Base-by-base conservation (phyloP, 2,888 invertebrate species). In the Lamproptera curius region DNA sequence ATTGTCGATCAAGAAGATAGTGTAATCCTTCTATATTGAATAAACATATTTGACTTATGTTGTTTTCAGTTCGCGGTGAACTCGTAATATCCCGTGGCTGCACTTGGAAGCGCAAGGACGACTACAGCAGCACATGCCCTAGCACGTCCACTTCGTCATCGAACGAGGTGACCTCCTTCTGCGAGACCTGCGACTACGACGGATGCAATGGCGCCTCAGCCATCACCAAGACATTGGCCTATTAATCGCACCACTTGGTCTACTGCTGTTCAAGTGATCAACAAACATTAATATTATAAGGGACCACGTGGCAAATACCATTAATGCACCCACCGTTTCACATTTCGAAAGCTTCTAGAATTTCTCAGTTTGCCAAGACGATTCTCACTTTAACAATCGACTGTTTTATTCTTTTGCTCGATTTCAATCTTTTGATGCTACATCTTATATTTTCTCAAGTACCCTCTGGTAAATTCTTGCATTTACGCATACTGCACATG, bases 181-280 rank as follows among this genome's bases (percentile, higher is more conserved):
- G 93, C 59, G 90, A 90, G 65, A 92, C 91, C 46, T 93, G 93
- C 67, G 91, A 91, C 47, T 88, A 88, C 20, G 92, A 93, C 56
- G 90, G 90, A 1, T 93, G 93, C 79, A 93, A 93, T 62, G 83
- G 89, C 1, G 90, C 90, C 1, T 69, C 83, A 1, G 70, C 85
- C 9, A 61, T 89, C 37, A 80, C 80, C 55, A 83, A 76, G 46
- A 84, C 88, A 10, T 47, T 84, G 16, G 80, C 89, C 59, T 89
- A 15, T 59, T 88, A 23, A 52, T 79, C 13, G 83, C 84, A 2
- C 84, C 88, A 2, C 59, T 87, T 2, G 71, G 70, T 15, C 59
- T 85, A 17, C 56, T 86, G 2, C 71, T 86, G 38, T 85, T 85
- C 62, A 86, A 86, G 73, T 87, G 80, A 73, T 40, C 23, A 28